Evolutionary conservation across 2,888 invertebrate species (phyloP), one percentile per base, ranked within the genome.

Genomic region (Zygothrica quintamaculata): DNA sequence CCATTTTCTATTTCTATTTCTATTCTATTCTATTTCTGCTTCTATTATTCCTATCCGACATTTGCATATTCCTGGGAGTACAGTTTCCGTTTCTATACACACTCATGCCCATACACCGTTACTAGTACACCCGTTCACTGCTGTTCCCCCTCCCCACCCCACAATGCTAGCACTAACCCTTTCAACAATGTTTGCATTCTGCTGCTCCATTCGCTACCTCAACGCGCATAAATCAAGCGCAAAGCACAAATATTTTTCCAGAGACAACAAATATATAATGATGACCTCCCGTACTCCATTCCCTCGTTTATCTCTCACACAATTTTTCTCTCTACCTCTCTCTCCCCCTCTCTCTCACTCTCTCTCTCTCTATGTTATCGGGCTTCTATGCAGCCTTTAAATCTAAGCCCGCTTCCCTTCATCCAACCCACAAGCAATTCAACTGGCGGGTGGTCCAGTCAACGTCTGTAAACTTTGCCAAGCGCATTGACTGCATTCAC

Each of bases 211-310:
- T 69, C 67, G 57, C 52, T 50, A 58, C 51, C 61, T 52, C 61
- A 74, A 66, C 46, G 59, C 65, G 79, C 86, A 84, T 84, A 84
- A 84, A 84, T 86, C 82, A 84, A 86, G 84, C 84, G 84, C 68
- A 60, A 72, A 84, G 72, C 71, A 74, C 77, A 84, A 84, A 86
- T 84, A 77, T 84, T 82, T 85, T 82, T 56, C 73, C 71, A 74
- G 77, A 66, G 80, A 77, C 86, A 84, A 76, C 76, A 84, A 86
- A 84, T 79, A 84, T 80, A 79, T 84, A 84, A 84, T 79, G 84
- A 84, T 79, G 84, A 84, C 84, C 76, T 64, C 66, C 18, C 18
- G 5, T 5, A 2, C 18, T 22, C n/a, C n/a, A n/a, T 12, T 50
- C 31, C 7, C 52, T 18, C 69, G 46, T 31, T 44, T 47, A 51